A percentile compares a stretch with the other conserved stretches of the same genome.
These are phyloP conservation scores for Onychomys arenicola DNA, from an alignment of 2,797 vertebrate species.

Conservation along the genomic window DNA sequence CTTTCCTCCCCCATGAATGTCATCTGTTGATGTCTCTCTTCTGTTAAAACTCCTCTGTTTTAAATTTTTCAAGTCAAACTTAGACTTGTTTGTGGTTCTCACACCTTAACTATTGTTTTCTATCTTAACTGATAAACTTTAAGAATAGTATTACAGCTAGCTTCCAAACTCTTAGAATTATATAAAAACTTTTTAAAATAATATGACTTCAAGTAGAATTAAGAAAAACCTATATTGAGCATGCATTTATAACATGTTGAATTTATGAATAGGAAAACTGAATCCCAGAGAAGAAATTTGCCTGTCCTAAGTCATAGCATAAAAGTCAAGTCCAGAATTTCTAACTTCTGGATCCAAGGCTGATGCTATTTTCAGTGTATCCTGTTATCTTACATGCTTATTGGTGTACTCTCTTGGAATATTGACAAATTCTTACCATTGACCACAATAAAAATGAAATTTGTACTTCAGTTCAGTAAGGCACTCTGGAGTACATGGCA, in stretches of 20 bases:
- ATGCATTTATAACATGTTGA: not conserved
- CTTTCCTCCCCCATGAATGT: conserved; percentile 78
- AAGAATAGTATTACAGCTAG: conserved; percentile 35
- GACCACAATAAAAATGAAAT: not conserved
- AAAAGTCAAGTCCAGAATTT: not conserved
- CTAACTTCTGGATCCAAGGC: not conserved
- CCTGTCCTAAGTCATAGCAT: not conserved
- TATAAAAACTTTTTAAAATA: not conserved
- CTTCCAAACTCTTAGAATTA: conserved; percentile 52
- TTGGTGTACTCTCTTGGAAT: not conserved
- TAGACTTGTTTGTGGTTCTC: conserved; percentile 44
- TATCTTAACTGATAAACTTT: conserved; percentile 40
- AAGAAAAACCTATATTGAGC: not conserved
- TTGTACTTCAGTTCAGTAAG: not conserved
- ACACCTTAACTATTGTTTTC: conserved; percentile 61
- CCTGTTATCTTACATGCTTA: not conserved
- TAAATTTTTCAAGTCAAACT: conserved; percentile 66
- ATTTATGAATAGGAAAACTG: conserved; percentile 22
- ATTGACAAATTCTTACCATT: not conserved
- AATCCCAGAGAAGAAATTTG: not conserved
- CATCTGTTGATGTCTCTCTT: conserved; percentile 83
- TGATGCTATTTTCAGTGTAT: not conserved
- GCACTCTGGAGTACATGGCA: not conserved
- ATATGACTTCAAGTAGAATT: not conserved
- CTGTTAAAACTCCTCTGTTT: conserved; percentile 85